Percentiles rank a stretch among this genome's conserved stretches.
Conservation (phyloP, 2,797 vertebrate species). For the Schizothorax lantsangensis region DNA sequence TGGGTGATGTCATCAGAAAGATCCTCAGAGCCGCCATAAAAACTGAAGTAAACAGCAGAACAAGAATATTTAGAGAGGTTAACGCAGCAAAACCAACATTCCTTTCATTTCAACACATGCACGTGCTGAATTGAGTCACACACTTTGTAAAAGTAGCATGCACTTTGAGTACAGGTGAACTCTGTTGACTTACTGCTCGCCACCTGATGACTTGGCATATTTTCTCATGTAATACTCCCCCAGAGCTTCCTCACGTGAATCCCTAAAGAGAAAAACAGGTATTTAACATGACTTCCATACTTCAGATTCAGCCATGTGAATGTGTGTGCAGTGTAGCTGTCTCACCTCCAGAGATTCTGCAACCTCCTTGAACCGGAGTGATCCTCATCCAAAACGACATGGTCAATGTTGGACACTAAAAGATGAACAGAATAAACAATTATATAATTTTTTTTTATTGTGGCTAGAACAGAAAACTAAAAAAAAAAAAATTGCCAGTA, state of each 20-base stretch:
- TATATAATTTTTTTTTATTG: too few species aligned
- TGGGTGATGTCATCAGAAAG: slow-evolving; percentile 97
- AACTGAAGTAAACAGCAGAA: slow-evolving; percentile 69
- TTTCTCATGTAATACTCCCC: slow-evolving; percentile 99
- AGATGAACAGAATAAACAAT: not conserved
- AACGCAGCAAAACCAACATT: not conserved
- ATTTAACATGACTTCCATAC: not conserved
- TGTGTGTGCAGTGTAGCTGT: not conserved
- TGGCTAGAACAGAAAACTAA: not conserved
- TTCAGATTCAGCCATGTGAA: not conserved
- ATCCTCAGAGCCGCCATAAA: slow-evolving; percentile 89
- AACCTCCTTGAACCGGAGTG: slow-evolving; percentile 90
- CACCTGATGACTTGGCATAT: slow-evolving; percentile 90
- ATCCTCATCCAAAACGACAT: slow-evolving; percentile 90
- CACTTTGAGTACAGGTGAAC: not conserved
- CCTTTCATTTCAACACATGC: not conserved
- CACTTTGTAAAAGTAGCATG: not conserved
- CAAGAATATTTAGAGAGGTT: not conserved
- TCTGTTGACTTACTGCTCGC: slow-evolving; percentile 86
- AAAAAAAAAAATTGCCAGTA: not conserved
- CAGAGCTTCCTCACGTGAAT: slow-evolving; percentile 92
- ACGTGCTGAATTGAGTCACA: not conserved
- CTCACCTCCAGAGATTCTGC: slow-evolving; percentile 94
- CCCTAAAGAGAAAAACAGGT: slow-evolving; percentile 72
- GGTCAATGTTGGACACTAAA: slow-evolving; percentile 90